Base-by-base conservation (phyloP, 1,140 invertebrate species). In the Sarcophaga peregrina region DNA sequence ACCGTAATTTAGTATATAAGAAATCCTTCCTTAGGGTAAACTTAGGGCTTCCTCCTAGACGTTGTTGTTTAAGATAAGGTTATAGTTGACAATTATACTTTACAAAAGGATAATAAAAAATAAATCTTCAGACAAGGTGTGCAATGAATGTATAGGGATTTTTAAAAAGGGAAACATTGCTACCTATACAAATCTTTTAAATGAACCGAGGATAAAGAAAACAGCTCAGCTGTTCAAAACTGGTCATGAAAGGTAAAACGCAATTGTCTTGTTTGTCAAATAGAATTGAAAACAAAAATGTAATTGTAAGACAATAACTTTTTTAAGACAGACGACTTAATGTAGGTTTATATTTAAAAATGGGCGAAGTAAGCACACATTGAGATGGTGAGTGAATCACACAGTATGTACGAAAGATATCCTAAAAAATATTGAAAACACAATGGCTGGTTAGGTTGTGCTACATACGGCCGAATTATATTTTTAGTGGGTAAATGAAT, bases 401-500 rank as follows among this genome's bases (percentile, higher is more conserved):
- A 68, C 62, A 68, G 62, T 68, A 25, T 68, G 62, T 25, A 68
- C 62, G 62, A 68, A 37, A 37, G 25, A 37, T 20, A 68, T 20
- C 8, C 17, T 68, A 25, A 68, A 8, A 68, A 5, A n/a, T n/a
- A n/a, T n/a, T n/a, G n/a, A n/a, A 68, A 20, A 68, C 17, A 68
- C 62, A 68, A 68, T 68, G 62, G 9, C 62, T 68, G 13, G 54
- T n/a, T n/a, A 7, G 54, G 54, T 58, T 58, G 54, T n/a, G 62
- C 20, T 68, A 68, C 62, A 68, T 68, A 68, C 15, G 13, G n/a
- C 8, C 8, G 17, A 68, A 68, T 8, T 20, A 20, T 20, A 68
- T n/a, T 20, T 68, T 68, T 68, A 20, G 62, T 20, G 62, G 62
- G 62, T 68, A 68, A 68, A 68, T 68, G 20, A 25, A 68, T 68